Conservation (phyloP, 1,140 invertebrate species). For the Homalodisca vitripennis region DNA sequence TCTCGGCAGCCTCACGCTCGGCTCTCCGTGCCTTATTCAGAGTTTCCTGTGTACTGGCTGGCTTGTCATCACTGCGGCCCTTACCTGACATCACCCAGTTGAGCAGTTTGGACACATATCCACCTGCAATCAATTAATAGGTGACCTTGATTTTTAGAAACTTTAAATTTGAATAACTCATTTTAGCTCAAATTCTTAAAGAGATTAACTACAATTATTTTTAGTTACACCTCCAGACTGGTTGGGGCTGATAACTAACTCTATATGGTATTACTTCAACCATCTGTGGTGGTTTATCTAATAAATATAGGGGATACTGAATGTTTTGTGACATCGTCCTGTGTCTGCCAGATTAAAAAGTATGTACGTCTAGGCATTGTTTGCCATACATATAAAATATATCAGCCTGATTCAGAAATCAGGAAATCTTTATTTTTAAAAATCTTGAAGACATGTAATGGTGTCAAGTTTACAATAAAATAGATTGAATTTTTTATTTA, state of each 20-base stretch:
- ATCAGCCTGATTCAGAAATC: no score
- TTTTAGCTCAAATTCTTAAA: not conserved
- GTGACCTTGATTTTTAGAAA: not conserved
- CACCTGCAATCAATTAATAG: constrained; percentile 17
- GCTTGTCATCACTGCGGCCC: not conserved
- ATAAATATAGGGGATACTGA: no score
- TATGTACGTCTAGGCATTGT: no score
- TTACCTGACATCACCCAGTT: constrained; percentile 7
- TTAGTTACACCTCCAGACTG: not conserved
- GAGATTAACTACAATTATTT: not conserved
- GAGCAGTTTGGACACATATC: constrained; percentile 19
- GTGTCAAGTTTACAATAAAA: no score
- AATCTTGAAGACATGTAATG: no score
- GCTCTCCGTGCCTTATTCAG: not conserved
- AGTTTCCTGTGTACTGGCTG: not conserved
- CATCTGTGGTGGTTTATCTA: not conserved
- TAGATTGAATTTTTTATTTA: no score
- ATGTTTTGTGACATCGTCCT: no score
- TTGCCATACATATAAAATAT: no score
- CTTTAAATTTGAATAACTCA: not conserved
- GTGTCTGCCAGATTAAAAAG: no score
- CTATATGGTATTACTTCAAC: not conserved
- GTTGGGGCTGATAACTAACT: not conserved
- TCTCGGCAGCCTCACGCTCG: not conserved
- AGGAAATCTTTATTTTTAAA: no score